phyloP scores from a whole-genome alignment of 2,113 vertebrate genomes.

The Sialia sialis region DNA sequence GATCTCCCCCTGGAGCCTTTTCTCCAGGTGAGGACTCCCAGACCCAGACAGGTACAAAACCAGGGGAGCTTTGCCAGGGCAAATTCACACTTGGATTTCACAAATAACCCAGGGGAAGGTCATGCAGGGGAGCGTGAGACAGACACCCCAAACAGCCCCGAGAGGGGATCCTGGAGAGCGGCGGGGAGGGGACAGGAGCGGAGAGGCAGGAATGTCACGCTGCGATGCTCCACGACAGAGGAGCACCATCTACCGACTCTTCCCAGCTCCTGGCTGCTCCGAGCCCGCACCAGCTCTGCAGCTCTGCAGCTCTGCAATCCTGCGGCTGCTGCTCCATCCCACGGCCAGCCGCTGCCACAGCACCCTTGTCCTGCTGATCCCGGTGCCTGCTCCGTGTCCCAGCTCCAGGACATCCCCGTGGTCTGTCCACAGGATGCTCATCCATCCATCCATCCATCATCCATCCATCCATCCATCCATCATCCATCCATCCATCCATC shows the following conservation, averaged over 20 bases:
- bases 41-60: not conserved
- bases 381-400: fast-evolving
- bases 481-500: too few species aligned
- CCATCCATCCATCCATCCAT: too few species aligned
- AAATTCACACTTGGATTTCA: not conserved
- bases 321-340: not conserved
- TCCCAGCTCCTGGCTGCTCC: not conserved
- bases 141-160: fast-evolving
- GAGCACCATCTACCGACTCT: slow-evolving; percentile 34
- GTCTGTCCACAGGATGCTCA: not conserved
- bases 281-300: fast-evolving
- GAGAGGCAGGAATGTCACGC: fast-evolving
- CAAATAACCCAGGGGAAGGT: not conserved
- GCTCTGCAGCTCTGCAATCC: not conserved
- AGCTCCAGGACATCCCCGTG: fast-evolving
- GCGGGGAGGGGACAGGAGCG: not conserved
- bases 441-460: not conserved
- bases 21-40: not conserved
- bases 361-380: fast-evolving
- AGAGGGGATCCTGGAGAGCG: fast-evolving
- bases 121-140: not conserved
- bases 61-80: not conserved
- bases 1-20: not conserved
- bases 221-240: fast-evolving
- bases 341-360: fast-evolving